Evolutionary conservation across 2,888 invertebrate genomes (phyloP).

Genomic region (Mechanitis messenoides): DNA sequence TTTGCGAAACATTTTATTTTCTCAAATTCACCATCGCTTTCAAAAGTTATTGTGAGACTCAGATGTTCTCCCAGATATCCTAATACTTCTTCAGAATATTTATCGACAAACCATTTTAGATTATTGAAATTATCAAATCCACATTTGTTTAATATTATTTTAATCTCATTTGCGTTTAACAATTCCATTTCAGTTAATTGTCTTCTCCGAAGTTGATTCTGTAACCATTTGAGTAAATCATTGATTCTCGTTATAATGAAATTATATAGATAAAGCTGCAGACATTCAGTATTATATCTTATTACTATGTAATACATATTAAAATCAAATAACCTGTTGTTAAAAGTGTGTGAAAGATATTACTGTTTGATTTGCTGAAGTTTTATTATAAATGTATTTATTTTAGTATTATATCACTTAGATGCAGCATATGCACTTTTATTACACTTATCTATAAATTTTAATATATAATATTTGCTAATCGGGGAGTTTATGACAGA

Average conservation of each 20-base stretch:
- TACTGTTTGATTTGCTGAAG: background rate
- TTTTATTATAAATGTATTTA: too few relatives aligned
- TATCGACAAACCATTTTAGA: constrained; percentile 43
- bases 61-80: constrained; percentile 65
- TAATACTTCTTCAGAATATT: constrained; percentile 49
- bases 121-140: constrained; percentile 33
- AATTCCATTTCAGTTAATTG: constrained; percentile 41
- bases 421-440: too few relatives aligned
- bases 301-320: background rate
- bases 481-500: too few relatives aligned
- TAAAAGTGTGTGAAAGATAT: background rate
- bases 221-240: background rate
- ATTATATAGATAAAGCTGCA: too few relatives aligned
- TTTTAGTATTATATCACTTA: too few relatives aligned
- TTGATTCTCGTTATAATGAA: constrained; percentile 1
- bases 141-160: constrained; percentile 40
- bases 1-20: constrained; percentile 76
- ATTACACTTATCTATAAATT: too few relatives aligned
- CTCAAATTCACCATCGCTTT: constrained; percentile 31
- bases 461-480: too few relatives aligned
- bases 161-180: constrained; percentile 44
- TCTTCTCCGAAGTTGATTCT: background rate
- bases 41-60: constrained; percentile 43
- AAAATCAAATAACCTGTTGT: background rate
- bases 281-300: background rate